These are phyloP conservation scores for Timandra comae DNA, from an alignment of 2,888 invertebrate species.

Conservation along the genomic window DNA sequence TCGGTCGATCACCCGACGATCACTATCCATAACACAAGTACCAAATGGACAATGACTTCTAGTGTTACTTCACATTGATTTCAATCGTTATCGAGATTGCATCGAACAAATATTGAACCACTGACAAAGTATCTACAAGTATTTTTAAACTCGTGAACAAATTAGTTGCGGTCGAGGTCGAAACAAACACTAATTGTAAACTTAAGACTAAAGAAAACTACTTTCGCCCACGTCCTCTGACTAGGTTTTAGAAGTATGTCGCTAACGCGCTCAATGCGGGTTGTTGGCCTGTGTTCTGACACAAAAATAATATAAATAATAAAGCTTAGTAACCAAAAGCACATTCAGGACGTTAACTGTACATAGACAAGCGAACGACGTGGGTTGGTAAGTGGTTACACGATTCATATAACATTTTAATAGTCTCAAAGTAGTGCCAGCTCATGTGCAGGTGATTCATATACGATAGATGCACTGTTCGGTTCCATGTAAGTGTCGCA, in stretches of 20 bases:
- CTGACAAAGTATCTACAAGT: no score
- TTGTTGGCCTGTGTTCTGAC: slow-evolving; percentile 28
- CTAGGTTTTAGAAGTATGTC: slow-evolving; percentile 18
- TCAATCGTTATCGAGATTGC: no score
- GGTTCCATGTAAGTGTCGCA: no score
- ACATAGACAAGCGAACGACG: slow-evolving; percentile 25
- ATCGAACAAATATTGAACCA: not conserved
- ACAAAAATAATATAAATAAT: slow-evolving; percentile 27
- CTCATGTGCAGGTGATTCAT: no score
- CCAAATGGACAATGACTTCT: not conserved
- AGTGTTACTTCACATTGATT: no score
- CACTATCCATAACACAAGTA: slow-evolving; percentile 6
- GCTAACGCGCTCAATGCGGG: slow-evolving; percentile 29
- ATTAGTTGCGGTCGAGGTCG: not conserved
- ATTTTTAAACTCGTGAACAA: not conserved
- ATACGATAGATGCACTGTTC: no score
- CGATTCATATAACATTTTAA: slow-evolving; percentile 21
- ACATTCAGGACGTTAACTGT: slow-evolving; percentile 45
- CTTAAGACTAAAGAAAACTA: slow-evolving; percentile 9
- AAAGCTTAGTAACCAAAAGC: slow-evolving; percentile 35
- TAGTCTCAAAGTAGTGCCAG: slow-evolving; percentile 23
- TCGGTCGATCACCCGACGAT: slow-evolving; percentile 58
- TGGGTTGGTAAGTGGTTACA: slow-evolving; percentile 16
- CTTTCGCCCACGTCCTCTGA: slow-evolving; percentile 17
- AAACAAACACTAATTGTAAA: slow-evolving; percentile 1